These are phyloP conservation scores for Hormiphora californensis DNA, from an alignment of 37 sponge, comb jelly and placozoan species.

Conservation along the genomic window DNA sequence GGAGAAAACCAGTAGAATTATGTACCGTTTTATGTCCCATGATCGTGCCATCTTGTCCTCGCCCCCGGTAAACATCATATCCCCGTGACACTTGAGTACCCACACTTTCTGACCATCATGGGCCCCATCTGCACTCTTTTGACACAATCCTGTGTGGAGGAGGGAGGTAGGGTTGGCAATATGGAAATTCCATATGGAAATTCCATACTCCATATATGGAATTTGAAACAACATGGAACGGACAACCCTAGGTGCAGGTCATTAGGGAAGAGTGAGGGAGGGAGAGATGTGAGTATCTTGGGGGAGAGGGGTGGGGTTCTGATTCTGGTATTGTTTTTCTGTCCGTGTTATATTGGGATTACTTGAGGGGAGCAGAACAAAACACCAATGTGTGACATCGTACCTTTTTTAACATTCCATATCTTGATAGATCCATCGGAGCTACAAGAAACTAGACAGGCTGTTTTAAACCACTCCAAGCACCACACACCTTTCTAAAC, in stretches of 20 bases:
- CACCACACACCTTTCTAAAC: slow-evolving; percentile 29
- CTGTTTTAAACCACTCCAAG: slow-evolving; percentile 34
- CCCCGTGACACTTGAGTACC: slow-evolving; percentile 7
- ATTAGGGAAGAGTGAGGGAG: too few species aligned
- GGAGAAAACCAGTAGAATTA: too few species aligned
- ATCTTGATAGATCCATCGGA: slow-evolving; percentile 47
- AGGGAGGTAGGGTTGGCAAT: background rate
- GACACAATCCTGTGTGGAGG: slow-evolving; percentile 9
- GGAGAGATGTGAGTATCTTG: too few species aligned
- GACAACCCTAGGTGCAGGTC: too few species aligned
- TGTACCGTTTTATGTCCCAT: too few species aligned
- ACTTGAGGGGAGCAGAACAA: background rate
- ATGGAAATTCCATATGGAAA: too few species aligned
- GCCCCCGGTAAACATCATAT: slow-evolving; percentile 29
- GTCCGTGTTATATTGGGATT: background rate
- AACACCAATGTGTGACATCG: too few species aligned
- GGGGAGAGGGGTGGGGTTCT: too few species aligned
- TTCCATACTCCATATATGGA: too few species aligned
- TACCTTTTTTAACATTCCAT: slow-evolving; percentile 46
- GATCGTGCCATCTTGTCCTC: too few species aligned
- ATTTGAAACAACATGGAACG: too few species aligned
- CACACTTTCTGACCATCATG: slow-evolving; percentile 41
- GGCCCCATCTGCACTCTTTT: slow-evolving; percentile 42
- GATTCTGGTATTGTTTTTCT: background rate
- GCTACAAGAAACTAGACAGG: slow-evolving; percentile 27